Percentiles rank a stretch among this genome's conserved stretches.
Conservation (phyloP, 2,888 invertebrate genomes). For the Lasioglossum villosulum region DNA sequence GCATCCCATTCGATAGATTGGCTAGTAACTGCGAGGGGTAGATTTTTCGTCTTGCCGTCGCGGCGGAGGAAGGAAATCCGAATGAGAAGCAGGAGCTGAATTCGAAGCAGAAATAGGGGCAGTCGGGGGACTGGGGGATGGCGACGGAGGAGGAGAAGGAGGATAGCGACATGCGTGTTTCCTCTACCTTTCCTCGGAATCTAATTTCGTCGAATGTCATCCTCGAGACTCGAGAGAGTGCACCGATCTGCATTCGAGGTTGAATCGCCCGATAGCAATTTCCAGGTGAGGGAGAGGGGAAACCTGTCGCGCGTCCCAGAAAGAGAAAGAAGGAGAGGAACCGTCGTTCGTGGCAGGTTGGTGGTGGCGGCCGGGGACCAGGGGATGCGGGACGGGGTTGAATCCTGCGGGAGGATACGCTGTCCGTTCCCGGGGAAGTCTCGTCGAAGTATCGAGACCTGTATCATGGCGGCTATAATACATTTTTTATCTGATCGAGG, state of each 20-base stretch:
- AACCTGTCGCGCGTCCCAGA: slow-evolving; percentile 54
- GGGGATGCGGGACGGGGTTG: slow-evolving; percentile 48
- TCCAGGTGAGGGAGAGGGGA: slow-evolving; percentile 63
- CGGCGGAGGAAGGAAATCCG: slow-evolving; percentile 26
- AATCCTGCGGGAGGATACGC: slow-evolving; percentile 73
- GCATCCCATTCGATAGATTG: slow-evolving; percentile 55
- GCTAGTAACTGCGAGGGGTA: slow-evolving; percentile 39
- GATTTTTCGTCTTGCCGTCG: slow-evolving; percentile 52
- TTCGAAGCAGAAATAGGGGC: slow-evolving; percentile 46
- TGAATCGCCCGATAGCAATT: slow-evolving; percentile 77
- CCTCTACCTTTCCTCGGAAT: slow-evolving; percentile 75
- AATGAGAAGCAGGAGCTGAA: slow-evolving; percentile 55
- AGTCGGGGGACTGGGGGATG: not conserved
- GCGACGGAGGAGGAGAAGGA: slow-evolving; percentile 8
- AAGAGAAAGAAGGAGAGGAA: slow-evolving; percentile 35
- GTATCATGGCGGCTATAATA: slow-evolving; percentile 84
- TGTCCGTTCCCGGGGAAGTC: slow-evolving; percentile 75
- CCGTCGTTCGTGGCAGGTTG: slow-evolving; percentile 18
- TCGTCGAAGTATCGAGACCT: slow-evolving; percentile 83
- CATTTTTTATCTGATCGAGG: slow-evolving; percentile 85
- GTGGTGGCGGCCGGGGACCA: slow-evolving; percentile 24
- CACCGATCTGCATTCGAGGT: slow-evolving; percentile 76
- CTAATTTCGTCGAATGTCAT: slow-evolving; percentile 79
- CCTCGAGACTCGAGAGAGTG: slow-evolving; percentile 71
- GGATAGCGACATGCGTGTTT: slow-evolving; percentile 67